Percentiles rank a stretch among this genome's conserved stretches.
Evolutionary conservation across 2,888 invertebrate species (phyloP).

Genomic region (Allacma fusca): DNA sequence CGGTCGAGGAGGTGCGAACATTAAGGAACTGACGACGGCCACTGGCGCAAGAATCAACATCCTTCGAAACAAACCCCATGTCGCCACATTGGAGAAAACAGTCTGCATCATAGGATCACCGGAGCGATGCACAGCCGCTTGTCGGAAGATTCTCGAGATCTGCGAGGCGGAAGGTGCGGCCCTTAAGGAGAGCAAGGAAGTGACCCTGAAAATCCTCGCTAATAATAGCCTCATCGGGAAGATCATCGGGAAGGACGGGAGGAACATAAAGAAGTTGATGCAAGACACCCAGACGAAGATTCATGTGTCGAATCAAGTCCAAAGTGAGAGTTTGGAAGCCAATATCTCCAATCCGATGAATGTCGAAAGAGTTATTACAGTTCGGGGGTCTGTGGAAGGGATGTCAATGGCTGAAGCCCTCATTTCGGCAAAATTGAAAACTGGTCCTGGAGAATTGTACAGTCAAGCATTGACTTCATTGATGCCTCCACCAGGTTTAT

Average conservation of each 20-base stretch:
- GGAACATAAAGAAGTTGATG: slow-evolving; percentile 38
- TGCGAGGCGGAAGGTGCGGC: slow-evolving; percentile 6
- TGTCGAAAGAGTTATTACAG: slow-evolving; percentile 83
- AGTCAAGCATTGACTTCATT: no score
- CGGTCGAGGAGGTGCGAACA: slow-evolving; percentile 9
- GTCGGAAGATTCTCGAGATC: slow-evolving; percentile 40
- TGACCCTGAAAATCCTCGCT: slow-evolving; percentile 33
- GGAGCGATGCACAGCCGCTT: slow-evolving; percentile 27
- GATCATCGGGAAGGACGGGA: slow-evolving; percentile 35
- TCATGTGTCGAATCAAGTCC: slow-evolving; percentile 40
- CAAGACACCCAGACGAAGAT: slow-evolving; percentile 42
- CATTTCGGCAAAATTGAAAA: slow-evolving; percentile 85
- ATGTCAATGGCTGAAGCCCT: slow-evolving; percentile 93
- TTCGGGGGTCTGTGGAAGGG: slow-evolving; percentile 91
- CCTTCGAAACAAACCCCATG: no score
- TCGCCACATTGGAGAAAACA: no score
- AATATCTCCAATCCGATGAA: slow-evolving; percentile 65
- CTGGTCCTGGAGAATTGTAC: no score
- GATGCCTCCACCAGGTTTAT: no score
- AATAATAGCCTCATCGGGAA: slow-evolving; percentile 34
- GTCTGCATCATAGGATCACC: slow-evolving; percentile 35
- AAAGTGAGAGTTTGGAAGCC: slow-evolving; percentile 22
- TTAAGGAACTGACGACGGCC: slow-evolving; percentile 3
- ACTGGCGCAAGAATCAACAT: slow-evolving; percentile 8
- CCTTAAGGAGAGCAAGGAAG: background rate